A percentile compares a stretch with the other conserved stretches of the same genome.
These are phyloP conservation scores for Phalloptychus januarius DNA, from an alignment of 2,797 vertebrate genomes.

Conservation along the genomic window DNA sequence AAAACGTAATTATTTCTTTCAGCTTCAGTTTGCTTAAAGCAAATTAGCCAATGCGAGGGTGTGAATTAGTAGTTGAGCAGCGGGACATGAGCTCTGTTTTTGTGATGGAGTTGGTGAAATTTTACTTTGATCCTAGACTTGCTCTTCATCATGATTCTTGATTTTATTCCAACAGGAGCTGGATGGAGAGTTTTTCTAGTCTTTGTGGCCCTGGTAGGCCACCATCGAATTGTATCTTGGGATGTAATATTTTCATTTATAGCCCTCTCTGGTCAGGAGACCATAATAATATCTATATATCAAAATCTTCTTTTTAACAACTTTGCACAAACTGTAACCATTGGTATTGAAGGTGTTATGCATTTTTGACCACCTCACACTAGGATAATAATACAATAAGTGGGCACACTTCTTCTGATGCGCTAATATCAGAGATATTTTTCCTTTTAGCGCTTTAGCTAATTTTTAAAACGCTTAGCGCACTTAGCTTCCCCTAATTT, in stretches of 20 bases:
- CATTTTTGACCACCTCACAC: not conserved
- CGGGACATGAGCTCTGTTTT: conserved; percentile 21
- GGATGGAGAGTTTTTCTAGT: not conserved
- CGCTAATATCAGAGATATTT: too few species aligned
- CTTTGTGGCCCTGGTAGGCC: not conserved
- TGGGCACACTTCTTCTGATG: too few species aligned
- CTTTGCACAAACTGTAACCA: too few species aligned
- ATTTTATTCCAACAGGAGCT: not conserved
- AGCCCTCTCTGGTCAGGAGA: not conserved
- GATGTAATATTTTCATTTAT: not conserved
- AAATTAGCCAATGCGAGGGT: conserved; percentile 48
- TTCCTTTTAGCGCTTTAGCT: too few species aligned
- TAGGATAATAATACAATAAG: not conserved
- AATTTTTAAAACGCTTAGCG: too few species aligned
- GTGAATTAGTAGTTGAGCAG: conserved; percentile 38
- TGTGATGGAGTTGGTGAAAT: not conserved
- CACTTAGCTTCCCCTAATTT: too few species aligned
- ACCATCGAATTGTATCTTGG: not conserved
- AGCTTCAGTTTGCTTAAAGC: conserved; percentile 53
- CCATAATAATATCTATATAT: not conserved
- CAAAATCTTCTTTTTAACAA: too few species aligned
- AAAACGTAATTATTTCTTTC: conserved; percentile 60
- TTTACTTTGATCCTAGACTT: not conserved
- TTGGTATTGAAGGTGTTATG: not conserved
- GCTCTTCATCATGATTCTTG: not conserved